Conservation (phyloP, 2,797 vertebrate genomes). For the Naso thynnoides region DNA sequence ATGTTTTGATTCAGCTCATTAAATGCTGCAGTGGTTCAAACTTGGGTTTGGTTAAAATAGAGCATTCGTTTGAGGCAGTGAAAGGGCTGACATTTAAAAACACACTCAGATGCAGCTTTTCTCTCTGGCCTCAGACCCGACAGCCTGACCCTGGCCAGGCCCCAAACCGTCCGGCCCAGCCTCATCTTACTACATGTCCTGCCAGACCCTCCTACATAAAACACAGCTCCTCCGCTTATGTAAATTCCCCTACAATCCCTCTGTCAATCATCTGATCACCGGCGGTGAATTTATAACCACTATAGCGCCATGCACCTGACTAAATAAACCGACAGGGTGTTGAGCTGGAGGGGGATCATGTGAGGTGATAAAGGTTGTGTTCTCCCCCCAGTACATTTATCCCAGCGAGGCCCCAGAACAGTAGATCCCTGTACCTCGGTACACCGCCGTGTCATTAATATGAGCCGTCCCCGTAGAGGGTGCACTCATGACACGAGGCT, state of each 20-base stretch:
- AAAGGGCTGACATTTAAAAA: conserved; percentile 45
- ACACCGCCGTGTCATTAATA: conserved; percentile 67
- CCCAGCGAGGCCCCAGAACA: conserved; percentile 58
- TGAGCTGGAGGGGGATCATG: conserved; percentile 57
- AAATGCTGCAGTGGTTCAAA: conserved; percentile 17
- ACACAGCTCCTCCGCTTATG: conserved; percentile 54
- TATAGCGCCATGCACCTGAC: conserved; percentile 69
- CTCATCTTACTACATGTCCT: conserved; percentile 40
- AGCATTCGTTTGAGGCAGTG: conserved; percentile 8
- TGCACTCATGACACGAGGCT: conserved; percentile 63
- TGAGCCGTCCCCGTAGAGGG: conserved; percentile 68
- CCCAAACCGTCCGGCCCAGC: conserved; percentile 35
- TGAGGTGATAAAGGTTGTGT: conserved; percentile 65
- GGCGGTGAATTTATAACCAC: conserved; percentile 59
- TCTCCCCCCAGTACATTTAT: conserved; percentile 50
- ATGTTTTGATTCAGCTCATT: conserved; percentile 45
- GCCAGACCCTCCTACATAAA: conserved; percentile 59
- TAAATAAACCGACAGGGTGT: conserved; percentile 75
- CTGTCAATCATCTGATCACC: conserved; percentile 70
- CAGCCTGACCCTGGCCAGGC: conserved; percentile 52
- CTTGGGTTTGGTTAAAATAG: conserved; percentile 11
- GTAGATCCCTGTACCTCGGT: conserved; percentile 55
- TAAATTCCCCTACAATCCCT: conserved; percentile 46
- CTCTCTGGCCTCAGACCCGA: conserved; percentile 19
- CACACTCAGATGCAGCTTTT: conserved; percentile 24